phyloP scores from a whole-genome alignment of 2,888 invertebrate species.

The Nowickia ferox region DNA sequence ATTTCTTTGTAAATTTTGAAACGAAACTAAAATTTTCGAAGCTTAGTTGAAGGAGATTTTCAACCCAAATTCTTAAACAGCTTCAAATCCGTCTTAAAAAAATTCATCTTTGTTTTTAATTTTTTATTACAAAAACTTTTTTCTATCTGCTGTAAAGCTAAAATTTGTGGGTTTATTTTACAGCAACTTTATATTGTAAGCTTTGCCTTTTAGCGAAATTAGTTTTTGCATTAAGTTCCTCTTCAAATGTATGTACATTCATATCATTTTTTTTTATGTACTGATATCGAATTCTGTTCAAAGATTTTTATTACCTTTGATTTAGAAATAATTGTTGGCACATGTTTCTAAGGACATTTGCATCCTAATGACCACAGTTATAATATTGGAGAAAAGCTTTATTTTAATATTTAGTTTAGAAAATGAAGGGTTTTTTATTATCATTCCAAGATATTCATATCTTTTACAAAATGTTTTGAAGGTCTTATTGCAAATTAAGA shows the following conservation, averaged over 20 bases:
- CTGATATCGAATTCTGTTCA: background rate
- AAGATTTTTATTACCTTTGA: slow-evolving; percentile 7
- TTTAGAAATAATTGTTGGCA: slow-evolving; percentile 4
- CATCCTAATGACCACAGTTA: background rate
- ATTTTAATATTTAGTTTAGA: background rate
- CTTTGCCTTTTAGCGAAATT: background rate
- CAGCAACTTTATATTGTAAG: background rate
- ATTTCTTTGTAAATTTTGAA: no score
- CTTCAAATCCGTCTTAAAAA: no score
- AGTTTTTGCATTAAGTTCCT: background rate
- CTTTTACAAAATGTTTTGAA: background rate
- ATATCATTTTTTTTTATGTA: no score
- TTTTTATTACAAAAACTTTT: no score
- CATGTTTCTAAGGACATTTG: background rate
- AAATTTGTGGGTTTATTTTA: background rate
- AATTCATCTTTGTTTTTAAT: no score
- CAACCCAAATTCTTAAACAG: no score
- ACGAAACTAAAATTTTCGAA: no score
- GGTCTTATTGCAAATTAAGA: slow-evolving; percentile 9
- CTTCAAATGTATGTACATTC: background rate
- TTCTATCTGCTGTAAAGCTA: no score
- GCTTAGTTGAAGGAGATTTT: no score
- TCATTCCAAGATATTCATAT: background rate
- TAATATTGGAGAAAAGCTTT: background rate
- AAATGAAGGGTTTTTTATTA: background rate